Evolutionary conservation across 1,140 invertebrate species (phyloP).

Genomic region (Drosophila punjabiensis): DNA sequence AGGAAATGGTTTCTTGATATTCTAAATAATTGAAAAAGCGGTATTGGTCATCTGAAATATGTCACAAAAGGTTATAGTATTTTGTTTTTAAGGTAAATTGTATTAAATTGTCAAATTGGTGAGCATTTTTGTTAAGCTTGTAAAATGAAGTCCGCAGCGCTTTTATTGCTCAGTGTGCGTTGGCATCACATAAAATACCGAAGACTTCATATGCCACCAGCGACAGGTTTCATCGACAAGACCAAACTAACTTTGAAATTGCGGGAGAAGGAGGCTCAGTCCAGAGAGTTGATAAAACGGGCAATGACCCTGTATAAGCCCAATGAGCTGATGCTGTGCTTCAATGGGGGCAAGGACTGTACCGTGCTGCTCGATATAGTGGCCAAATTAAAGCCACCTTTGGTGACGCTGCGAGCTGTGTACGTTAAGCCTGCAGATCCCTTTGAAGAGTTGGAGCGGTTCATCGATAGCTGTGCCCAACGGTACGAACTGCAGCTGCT

Average conservation of each 20-base stretch:
- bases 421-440: conserved; percentile 91
- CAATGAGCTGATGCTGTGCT: conserved; percentile 93
- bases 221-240: background rate
- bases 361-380: conserved; percentile 94
- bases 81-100: background rate
- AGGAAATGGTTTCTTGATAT: no score
- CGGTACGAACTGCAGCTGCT: conserved; percentile 91
- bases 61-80: background rate
- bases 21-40: no score
- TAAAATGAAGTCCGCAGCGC: conserved; percentile 19
- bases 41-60: background rate
- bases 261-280: conserved; percentile 9
- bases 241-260: background rate
- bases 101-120: background rate
- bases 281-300: conserved; percentile 20
- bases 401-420: conserved; percentile 87
- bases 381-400: conserved; percentile 8
- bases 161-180: background rate
- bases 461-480: conserved; percentile 89
- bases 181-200: background rate
- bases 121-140: background rate
- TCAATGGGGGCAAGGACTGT: conserved; percentile 99
- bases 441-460: conserved; percentile 94
- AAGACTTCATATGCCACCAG: background rate
- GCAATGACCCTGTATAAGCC: conserved; percentile 86